Base-by-base conservation (phyloP, 2,888 invertebrate species). In the Tillus elongatus region DNA sequence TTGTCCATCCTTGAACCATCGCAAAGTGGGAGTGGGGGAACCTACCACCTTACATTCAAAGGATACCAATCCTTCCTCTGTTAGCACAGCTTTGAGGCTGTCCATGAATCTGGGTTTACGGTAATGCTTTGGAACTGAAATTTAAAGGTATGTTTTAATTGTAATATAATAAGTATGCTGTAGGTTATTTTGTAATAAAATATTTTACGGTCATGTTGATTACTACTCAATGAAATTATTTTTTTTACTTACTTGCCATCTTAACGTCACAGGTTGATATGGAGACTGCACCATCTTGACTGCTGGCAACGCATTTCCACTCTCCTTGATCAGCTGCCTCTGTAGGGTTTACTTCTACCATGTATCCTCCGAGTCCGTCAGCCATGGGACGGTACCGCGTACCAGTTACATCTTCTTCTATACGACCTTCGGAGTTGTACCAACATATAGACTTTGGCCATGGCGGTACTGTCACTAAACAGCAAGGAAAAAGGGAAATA, bases 41-140 rank as follows among this genome's bases (percentile, higher is more conserved):
- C 90, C 91, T 2, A 90, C 89, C 0, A 91, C 90, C 64, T 91
- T 91, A 60, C 91, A 91, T 58, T 91, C 91, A 57, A 91, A 91
- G 0, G 90, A 90, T 1, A 91, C 91, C 16, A 91, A 67, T 1
- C 91, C 91, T 67, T 91, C 91, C 58, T 91, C 90, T 0, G 91
- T 90, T 30, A 91, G 70, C 29, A 91, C 79, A 4, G 91, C 91
- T 63, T 86, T 85, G 6, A 91, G 70, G 51, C 82, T 86, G 63
- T 91, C 91, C 79, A 91, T 83, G 62, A 91, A 91, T 43, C 87
- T 73, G 1, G 91, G 91, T 58, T 84, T 84, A 49, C 89, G 75
- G 58, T 86, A 91, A 64, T 90, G 90, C 65, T 87, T 87, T 27
- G 91, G 91, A 60, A 88, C 88, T 87, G 65, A n/a, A 67, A 69